Percentiles rank a stretch among this genome's conserved stretches.
phyloP scores from a whole-genome alignment of 1,140 invertebrate species.

The Trinorchestia longiramus region DNA sequence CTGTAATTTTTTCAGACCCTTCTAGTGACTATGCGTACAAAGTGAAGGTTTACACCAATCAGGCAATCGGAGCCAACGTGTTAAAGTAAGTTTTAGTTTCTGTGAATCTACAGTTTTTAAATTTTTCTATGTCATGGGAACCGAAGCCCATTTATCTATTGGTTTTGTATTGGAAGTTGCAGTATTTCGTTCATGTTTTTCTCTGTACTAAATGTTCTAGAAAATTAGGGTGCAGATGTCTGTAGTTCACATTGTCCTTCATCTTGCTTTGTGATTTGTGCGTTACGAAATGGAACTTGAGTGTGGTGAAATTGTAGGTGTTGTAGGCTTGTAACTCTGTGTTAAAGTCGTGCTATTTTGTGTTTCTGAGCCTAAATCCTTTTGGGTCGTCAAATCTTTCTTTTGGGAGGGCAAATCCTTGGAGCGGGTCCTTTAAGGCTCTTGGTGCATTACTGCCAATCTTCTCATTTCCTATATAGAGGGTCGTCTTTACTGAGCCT shows the following conservation, averaged over 20 bases:
- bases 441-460: constrained; percentile 52
- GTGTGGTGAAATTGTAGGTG: neutral
- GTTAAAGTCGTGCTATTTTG: constrained; percentile 37
- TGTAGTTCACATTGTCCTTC: neutral
- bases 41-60: too few species aligned
- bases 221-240: neutral
- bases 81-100: constrained; percentile 3
- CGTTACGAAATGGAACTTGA: neutral
- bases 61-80: too few species aligned
- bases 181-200: neutral
- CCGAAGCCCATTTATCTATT: neutral
- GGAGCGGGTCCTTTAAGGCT: constrained; percentile 35
- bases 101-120: neutral
- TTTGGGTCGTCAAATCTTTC: constrained; percentile 49
- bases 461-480: constrained; percentile 53
- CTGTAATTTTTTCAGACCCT: too few species aligned
- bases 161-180: neutral
- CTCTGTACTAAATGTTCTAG: neutral
- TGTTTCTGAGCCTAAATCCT: neutral
- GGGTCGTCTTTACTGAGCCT: constrained; percentile 26
- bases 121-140: neutral
- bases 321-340: neutral
- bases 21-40: too few species aligned
- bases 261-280: neutral
- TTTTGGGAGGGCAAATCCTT: constrained; percentile 40